These are phyloP conservation scores for Caenorhabditis inopinata DNA, from an alignment of 1,140 invertebrate genomes.

Conservation along the genomic window DNA sequence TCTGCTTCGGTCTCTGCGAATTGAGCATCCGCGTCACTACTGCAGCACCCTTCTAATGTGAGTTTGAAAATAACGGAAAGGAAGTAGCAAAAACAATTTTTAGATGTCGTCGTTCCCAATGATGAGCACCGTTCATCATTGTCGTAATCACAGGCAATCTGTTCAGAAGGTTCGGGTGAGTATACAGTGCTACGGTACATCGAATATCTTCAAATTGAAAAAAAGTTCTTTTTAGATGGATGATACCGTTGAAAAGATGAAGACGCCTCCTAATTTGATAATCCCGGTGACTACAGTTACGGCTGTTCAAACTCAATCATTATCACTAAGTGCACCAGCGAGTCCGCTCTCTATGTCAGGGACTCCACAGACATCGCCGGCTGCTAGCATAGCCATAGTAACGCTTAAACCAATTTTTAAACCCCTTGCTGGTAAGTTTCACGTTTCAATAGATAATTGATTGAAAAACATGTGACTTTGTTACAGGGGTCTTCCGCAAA, in stretches of 20 bases:
- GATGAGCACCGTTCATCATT: slow-evolving; percentile 35
- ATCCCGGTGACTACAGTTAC: background rate
- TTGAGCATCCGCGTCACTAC: slow-evolving; percentile 45
- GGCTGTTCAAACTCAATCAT: background rate
- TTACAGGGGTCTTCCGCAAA: slow-evolving; percentile 19
- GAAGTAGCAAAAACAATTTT: background rate
- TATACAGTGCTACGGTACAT: background rate
- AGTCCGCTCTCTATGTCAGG: background rate
- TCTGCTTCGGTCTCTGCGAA: slow-evolving; percentile 48
- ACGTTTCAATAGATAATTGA: background rate
- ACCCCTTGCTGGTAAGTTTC: background rate
- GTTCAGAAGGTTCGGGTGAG: slow-evolving; percentile 28
- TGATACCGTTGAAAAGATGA: background rate
- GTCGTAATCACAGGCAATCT: slow-evolving; percentile 9
- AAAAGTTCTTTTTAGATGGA: background rate
- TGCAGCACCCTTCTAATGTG: slow-evolving; percentile 17
- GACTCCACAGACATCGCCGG: background rate
- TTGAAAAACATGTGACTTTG: background rate
- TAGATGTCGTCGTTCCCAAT: slow-evolving; percentile 41
- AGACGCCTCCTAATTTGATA: background rate
- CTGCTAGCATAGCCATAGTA: background rate
- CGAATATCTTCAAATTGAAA: too few relatives aligned
- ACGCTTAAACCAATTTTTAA: slow-evolving; percentile 7
- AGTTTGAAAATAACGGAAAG: background rate
- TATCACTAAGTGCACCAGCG: background rate